phyloP scores from a whole-genome alignment of 2,797 vertebrate species.

The Anguilla obscura region DNA sequence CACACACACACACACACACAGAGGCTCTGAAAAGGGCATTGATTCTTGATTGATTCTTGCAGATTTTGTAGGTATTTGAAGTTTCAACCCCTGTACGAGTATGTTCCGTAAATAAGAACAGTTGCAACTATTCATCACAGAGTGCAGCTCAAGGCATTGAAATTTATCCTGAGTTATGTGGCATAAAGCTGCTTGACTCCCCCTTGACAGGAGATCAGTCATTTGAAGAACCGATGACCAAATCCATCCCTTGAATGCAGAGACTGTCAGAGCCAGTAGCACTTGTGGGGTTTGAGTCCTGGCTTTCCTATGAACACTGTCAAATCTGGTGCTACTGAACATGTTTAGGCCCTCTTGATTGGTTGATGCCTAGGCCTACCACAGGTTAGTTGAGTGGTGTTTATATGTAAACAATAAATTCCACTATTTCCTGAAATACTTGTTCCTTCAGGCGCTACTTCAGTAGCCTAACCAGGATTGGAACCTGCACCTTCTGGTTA shows the following conservation, averaged over 20 bases:
- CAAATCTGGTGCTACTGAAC: too few species aligned
- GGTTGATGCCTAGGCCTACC: too few species aligned
- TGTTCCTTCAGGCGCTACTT: background rate
- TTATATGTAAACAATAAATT: background rate
- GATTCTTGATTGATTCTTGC: background rate
- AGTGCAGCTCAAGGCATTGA: background rate
- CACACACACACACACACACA: background rate
- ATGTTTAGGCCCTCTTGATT: too few species aligned
- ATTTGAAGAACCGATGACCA: background rate
- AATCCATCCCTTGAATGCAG: background rate
- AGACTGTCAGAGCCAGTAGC: too few species aligned
- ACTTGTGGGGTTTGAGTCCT: too few species aligned
- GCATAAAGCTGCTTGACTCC: background rate
- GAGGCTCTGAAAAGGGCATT: too few species aligned
- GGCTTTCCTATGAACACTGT: too few species aligned
- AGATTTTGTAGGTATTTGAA: background rate
- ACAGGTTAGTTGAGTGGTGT: too few species aligned
- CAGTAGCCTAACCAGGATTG: background rate
- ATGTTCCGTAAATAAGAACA: background rate
- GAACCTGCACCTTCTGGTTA: background rate
- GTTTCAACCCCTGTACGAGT: background rate
- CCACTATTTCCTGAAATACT: background rate
- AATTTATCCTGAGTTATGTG: background rate
- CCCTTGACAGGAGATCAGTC: background rate
- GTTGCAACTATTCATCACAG: background rate